These are phyloP conservation scores for Microctonus aethiopoides DNA, from an alignment of 2,888 invertebrate species.

Conservation along the genomic window DNA sequence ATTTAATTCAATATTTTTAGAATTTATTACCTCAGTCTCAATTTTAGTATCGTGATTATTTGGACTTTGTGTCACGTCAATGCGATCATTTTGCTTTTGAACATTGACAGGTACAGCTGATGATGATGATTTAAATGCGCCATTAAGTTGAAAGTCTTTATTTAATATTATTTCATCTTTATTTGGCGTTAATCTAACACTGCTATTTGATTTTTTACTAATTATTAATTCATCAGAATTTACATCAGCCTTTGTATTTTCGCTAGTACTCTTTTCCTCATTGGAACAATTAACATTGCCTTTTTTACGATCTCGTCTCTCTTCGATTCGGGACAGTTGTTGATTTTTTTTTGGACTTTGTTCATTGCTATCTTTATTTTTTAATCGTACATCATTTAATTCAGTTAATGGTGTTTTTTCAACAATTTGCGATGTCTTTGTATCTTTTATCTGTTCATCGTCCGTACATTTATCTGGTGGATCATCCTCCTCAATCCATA, in stretches of 20 bases:
- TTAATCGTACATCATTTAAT: slow-evolving; percentile 30
- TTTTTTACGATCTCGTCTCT: slow-evolving; percentile 34
- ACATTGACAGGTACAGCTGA: not conserved
- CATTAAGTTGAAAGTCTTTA: slow-evolving; percentile 22
- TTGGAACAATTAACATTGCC: not conserved
- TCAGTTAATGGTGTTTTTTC: slow-evolving; percentile 32
- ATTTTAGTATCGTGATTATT: slow-evolving; percentile 24
- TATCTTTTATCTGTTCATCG: slow-evolving; percentile 43
- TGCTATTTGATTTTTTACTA: not conserved
- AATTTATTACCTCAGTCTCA: slow-evolving; percentile 10
- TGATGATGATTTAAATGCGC: slow-evolving; percentile 14
- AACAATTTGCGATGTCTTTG: slow-evolving; percentile 30
- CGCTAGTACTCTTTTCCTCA: slow-evolving; percentile 18
- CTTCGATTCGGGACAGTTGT: slow-evolving; percentile 38
- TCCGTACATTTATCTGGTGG: slow-evolving; percentile 50
- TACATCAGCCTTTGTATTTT: slow-evolving; percentile 17
- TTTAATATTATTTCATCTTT: slow-evolving; percentile 8
- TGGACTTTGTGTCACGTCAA: not conserved
- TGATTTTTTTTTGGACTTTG: slow-evolving; percentile 33
- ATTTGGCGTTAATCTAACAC: slow-evolving; percentile 6
- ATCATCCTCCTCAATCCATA: slow-evolving; percentile 63
- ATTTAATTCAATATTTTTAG: slow-evolving; percentile 9
- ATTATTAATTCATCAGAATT: slow-evolving; percentile 5
- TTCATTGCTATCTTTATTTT: slow-evolving; percentile 38
- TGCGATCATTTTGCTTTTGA: not conserved